Conservation (phyloP, 2,888 invertebrate species). For the Halictus quadricinctus region DNA sequence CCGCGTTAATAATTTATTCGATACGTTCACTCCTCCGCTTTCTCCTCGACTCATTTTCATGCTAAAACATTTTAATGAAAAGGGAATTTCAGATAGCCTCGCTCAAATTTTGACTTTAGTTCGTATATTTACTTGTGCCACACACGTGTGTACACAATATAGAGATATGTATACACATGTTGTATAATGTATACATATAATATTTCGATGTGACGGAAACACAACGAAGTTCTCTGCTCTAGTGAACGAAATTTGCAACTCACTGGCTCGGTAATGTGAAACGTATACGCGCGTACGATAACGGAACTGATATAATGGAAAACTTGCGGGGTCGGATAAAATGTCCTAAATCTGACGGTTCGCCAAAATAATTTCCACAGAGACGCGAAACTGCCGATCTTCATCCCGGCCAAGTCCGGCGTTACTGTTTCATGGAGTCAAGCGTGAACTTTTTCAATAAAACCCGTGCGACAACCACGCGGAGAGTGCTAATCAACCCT, state of each 20-base stretch:
- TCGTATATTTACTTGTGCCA: not conserved
- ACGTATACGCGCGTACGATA: not conserved
- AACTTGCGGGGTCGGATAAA: not conserved
- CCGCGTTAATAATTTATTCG: not conserved
- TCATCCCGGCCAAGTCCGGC: not conserved
- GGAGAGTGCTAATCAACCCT: not conserved
- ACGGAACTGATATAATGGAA: not conserved
- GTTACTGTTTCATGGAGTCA: not conserved
- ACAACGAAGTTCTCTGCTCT: not conserved
- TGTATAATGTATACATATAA: not conserved
- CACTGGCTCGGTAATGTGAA: not conserved
- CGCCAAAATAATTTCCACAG: not conserved
- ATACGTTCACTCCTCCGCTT: not conserved
- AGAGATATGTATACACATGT: not conserved
- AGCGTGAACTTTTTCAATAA: constrained; percentile 10
- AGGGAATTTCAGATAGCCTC: constrained; percentile 11
- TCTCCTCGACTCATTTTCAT: not conserved
- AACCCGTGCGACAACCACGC: not conserved
- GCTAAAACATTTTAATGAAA: constrained; percentile 5
- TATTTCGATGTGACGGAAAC: not conserved
- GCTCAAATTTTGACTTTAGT: not conserved
- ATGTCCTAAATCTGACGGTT: not conserved
- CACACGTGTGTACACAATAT: not conserved
- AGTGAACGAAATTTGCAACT: not conserved
- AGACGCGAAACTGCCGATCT: not conserved